Conservation (phyloP, 2,113 vertebrate genomes). For the Bos indicus region DNA sequence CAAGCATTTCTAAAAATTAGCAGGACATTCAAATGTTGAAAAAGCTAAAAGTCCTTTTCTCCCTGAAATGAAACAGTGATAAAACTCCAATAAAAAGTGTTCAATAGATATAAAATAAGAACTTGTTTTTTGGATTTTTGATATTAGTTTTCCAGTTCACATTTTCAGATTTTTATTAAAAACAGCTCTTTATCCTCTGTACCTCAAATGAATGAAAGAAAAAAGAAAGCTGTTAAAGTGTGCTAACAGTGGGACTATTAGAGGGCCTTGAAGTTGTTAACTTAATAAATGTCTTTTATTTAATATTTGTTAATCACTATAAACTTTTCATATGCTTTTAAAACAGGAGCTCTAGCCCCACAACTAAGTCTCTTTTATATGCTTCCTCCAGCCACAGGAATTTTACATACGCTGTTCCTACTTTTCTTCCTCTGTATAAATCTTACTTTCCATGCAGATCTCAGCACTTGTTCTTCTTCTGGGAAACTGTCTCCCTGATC, state of each 20-base stretch:
- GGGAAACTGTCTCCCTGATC: neutral
- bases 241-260: neutral
- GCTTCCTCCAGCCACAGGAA: neutral
- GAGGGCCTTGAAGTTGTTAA: neutral
- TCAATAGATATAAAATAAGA: neutral
- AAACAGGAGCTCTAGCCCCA: neutral
- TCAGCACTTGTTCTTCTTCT: neutral
- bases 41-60: neutral
- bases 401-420: neutral
- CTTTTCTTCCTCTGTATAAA: neutral
- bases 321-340: neutral
- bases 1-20: neutral
- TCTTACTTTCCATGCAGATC: neutral
- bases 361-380: neutral
- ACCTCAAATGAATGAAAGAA: neutral
- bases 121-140: neutral
- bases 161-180: constrained; percentile 54
- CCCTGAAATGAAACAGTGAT: constrained; percentile 17
- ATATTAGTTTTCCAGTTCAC: constrained; percentile 48
- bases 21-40: neutral
- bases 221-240: neutral
- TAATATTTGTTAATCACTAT: neutral
- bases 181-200: constrained; percentile 40
- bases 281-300: neutral
- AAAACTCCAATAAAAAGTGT: neutral